Base-by-base conservation (phyloP, 2,888 invertebrate genomes). In the Tachina fera region DNA sequence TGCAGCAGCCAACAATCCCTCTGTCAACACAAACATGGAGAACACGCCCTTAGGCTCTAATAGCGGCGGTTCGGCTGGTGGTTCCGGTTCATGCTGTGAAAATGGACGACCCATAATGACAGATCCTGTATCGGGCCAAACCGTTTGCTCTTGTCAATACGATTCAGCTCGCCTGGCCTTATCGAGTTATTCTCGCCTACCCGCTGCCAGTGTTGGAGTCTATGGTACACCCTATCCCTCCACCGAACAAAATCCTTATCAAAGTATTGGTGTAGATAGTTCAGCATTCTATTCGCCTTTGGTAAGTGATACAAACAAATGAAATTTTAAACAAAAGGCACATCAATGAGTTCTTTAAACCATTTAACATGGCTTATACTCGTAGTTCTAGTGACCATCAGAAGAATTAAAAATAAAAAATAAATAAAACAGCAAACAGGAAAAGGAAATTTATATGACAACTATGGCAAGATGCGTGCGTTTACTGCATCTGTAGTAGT, bases 261-360 rank as follows among this genome's bases (percentile, higher is more conserved):
- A 97, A 68, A 97, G 97, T 93, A 97, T 98, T 93, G 97, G 97
- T 84, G 96, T 97, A 90, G 98, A 98, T 92, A 97, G 97, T 91
- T 98, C 98, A 70, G 98, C 98, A 79, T 98, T 98, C 94, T 98
- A 98, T 94, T 97, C 98, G 87, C 97, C 98, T 89, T 93, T 98
- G 96, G 98, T 98, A 95, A 96, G 98, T 96, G 91, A 77, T 5
- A 47, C 2, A n/a, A 39, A 19, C 9, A 71, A 65, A 31, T 45
- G 11, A 63, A 71, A 43, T 63, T 68, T 39, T 2, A 16, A 19
- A n/a, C 11, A 49, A 60, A 53, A 63, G 13, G 14, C 39, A 10
- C 22, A 31, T 11, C 13, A 56, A 41, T 47, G 22, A 16, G 31
- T 56, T 82, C 56, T 82, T 82, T 70, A n/a, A 13, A 75, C 13